Evolutionary conservation across 2,797 vertebrate species (phyloP).

Genomic region (Natrix natrix): DNA sequence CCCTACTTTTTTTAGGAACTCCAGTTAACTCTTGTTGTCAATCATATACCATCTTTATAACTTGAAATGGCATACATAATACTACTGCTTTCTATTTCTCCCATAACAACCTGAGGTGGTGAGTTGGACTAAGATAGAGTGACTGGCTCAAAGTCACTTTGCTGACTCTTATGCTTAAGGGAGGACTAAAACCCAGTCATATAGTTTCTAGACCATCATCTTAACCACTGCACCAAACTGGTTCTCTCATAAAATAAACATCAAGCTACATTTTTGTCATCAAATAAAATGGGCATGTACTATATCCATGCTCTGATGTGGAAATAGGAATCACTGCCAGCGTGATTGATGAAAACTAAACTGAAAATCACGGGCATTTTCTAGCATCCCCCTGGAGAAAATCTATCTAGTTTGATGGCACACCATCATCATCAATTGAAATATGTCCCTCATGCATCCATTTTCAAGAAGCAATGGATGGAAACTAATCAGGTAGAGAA

Average conservation of each 20-base stretch:
- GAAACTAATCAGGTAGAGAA: too few relatives aligned
- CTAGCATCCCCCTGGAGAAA: not conserved
- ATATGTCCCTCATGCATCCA: too few relatives aligned
- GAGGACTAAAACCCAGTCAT: not conserved
- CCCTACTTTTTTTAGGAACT: not conserved
- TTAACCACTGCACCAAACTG: not conserved
- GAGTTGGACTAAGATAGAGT: not conserved
- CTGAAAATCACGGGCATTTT: not conserved
- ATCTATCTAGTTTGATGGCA: not conserved
- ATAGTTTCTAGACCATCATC: not conserved
- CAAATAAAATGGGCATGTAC: not conserved
- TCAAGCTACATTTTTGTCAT: not conserved
- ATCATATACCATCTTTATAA: not conserved
- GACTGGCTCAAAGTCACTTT: not conserved
- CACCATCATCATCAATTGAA: not conserved
- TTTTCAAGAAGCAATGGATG: too few relatives aligned
- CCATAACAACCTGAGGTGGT: not conserved
- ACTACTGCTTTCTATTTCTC: not conserved
- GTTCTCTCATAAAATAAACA: not conserved
- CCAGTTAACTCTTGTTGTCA: not conserved
- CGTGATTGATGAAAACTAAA: not conserved
- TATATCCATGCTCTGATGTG: not conserved
- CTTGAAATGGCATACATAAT: not conserved
- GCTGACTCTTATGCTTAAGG: not conserved
- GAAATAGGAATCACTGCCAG: not conserved